Conservation (phyloP, 2,888 invertebrate species). For the Erebia aethiops region DNA sequence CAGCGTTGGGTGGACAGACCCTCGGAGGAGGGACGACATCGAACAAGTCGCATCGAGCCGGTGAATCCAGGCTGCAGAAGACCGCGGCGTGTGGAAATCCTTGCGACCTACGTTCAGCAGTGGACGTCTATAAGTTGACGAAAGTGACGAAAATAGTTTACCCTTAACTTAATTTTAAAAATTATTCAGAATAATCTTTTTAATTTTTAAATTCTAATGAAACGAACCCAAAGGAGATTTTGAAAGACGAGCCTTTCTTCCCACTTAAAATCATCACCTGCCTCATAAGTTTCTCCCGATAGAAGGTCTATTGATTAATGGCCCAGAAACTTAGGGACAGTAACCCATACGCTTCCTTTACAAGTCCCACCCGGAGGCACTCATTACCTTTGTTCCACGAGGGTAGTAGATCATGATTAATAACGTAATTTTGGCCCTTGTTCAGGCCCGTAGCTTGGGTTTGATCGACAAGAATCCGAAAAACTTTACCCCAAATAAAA, state of each 20-base stretch:
- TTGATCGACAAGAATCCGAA: background rate
- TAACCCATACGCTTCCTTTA: slow-evolving; percentile 13
- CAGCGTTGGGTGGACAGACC: too few relatives aligned
- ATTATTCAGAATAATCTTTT: too few relatives aligned
- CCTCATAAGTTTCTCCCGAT: slow-evolving; percentile 1
- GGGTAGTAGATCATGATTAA: slow-evolving; percentile 77
- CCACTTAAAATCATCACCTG: slow-evolving; percentile 12
- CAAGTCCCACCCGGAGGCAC: slow-evolving; percentile 64
- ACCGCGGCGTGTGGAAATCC: too few relatives aligned
- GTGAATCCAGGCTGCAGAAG: too few relatives aligned
- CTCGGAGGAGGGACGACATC: too few relatives aligned
- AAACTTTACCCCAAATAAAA: background rate
- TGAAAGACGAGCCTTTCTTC: background rate
- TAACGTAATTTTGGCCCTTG: slow-evolving; percentile 70
- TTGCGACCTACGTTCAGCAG: too few relatives aligned
- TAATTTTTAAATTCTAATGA: too few relatives aligned
- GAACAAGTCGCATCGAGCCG: too few relatives aligned
- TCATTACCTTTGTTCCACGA: slow-evolving; percentile 52
- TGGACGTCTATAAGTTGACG: too few relatives aligned
- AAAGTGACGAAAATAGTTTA: too few relatives aligned
- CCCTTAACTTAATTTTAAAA: too few relatives aligned
- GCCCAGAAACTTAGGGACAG: slow-evolving; percentile 38
- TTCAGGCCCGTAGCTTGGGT: background rate
- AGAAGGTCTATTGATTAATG: slow-evolving; percentile 65
- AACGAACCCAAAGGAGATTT: background rate